These are phyloP conservation scores for Bucco capensis DNA, from an alignment of 2,113 vertebrate species.

Conservation along the genomic window DNA sequence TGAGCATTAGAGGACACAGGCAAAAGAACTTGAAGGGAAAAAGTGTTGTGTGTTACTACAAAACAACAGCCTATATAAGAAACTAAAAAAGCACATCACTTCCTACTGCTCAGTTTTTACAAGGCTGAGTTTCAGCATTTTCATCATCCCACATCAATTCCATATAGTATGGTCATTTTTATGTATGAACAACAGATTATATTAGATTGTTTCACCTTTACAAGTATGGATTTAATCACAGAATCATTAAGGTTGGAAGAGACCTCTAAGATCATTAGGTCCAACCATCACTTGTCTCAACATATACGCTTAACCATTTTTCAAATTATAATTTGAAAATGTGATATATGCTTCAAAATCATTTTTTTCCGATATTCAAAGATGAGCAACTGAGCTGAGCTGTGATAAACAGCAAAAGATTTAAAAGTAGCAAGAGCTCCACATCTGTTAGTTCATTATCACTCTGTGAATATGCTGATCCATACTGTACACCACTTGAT, in stretches of 20 bases:
- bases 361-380: neutral
- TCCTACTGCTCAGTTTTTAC: neutral
- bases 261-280: too few relatives aligned
- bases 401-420: neutral
- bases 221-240: neutral
- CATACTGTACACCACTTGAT: neutral
- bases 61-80: neutral
- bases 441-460: neutral
- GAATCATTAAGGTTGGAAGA: too few relatives aligned
- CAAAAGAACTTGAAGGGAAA: neutral
- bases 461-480: neutral
- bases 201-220: neutral
- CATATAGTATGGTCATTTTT: neutral
- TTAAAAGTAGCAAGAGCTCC: neutral
- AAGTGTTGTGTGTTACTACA: neutral
- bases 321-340: constrained; percentile 22
- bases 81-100: neutral
- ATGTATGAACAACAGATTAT: neutral
- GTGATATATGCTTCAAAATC: neutral
- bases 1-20: neutral
- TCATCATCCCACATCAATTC: neutral
- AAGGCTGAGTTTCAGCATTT: neutral
- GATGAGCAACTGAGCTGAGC: neutral
- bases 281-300: neutral
- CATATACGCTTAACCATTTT: neutral